Conservation (phyloP, 2,888 invertebrate genomes). For the Epistrophe eligans region DNA sequence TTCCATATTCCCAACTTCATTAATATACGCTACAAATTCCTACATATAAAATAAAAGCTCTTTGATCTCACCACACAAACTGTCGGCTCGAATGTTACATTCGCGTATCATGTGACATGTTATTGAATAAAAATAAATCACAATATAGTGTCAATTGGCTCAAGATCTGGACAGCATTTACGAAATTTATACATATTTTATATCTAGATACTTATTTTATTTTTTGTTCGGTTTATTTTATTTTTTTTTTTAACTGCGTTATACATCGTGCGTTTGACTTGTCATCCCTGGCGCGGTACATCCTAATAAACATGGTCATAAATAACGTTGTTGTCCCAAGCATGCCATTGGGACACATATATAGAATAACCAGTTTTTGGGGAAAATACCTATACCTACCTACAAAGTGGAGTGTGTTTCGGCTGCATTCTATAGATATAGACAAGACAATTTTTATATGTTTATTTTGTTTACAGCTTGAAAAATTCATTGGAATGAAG, state of each 20-base stretch:
- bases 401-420: neutral
- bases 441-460: conserved; percentile 14
- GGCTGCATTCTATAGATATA: neutral
- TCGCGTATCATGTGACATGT: conserved; percentile 51
- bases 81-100: conserved; percentile 47
- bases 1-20: neutral
- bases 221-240: neutral
- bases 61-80: conserved; percentile 56
- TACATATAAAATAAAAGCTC: conserved; percentile 40
- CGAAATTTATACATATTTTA: conserved; percentile 56
- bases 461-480: conserved; percentile 57
- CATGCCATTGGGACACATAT: conserved; percentile 67
- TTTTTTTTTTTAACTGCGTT: neutral
- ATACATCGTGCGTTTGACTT: conserved; percentile 50
- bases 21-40: neutral
- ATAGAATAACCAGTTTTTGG: conserved; percentile 68
- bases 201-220: conserved; percentile 9
- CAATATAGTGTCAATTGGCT: conserved; percentile 73
- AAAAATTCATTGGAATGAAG: conserved; percentile 7
- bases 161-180: conserved; percentile 63
- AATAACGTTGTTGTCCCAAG: conserved; percentile 69
- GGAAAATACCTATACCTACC: conserved; percentile 33
- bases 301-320: conserved; percentile 74
- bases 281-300: conserved; percentile 72
- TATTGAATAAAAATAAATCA: conserved; percentile 69